Evolutionary conservation across 2,888 invertebrate genomes (phyloP).

Genomic region (Drosophila rubida): DNA sequence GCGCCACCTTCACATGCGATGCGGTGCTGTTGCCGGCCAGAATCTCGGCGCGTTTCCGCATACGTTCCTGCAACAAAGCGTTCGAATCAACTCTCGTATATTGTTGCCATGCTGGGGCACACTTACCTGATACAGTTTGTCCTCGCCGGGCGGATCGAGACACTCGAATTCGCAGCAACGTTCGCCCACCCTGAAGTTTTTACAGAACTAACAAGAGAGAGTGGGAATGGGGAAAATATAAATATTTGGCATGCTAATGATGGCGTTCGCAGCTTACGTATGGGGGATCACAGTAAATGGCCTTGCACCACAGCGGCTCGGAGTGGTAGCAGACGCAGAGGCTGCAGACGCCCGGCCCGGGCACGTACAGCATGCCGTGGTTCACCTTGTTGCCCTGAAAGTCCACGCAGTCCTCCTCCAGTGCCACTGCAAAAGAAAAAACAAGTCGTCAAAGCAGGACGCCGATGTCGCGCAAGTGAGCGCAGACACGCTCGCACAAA

Average conservation of each 20-base stretch:
- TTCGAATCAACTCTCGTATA: too few relatives aligned
- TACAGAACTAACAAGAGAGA: constrained; percentile 89
- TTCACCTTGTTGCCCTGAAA: constrained; percentile 92
- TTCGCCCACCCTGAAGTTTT: constrained; percentile 92
- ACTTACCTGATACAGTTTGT: constrained; percentile 86
- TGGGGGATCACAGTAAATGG: constrained; percentile 94
- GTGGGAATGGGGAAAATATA: not conserved
- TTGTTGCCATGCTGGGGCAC: too few relatives aligned
- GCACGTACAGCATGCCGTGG: constrained; percentile 93
- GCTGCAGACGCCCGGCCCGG: constrained; percentile 93
- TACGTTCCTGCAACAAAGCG: constrained; percentile 85
- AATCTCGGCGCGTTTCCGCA: constrained; percentile 87
- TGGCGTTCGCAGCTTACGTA: constrained; percentile 85
- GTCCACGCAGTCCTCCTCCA: constrained; percentile 93
- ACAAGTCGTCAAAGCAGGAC: not conserved
- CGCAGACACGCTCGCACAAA: not conserved
- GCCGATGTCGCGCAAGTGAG: not conserved
- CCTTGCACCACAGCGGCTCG: constrained; percentile 94
- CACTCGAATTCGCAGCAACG: constrained; percentile 96
- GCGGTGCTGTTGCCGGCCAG: constrained; percentile 87
- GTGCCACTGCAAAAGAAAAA: constrained; percentile 65
- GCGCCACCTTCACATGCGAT: constrained; percentile 78
- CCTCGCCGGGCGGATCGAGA: constrained; percentile 90
- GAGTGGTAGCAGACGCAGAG: constrained; percentile 94
- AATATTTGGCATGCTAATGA: too few relatives aligned